phyloP scores from a whole-genome alignment of 2,797 vertebrate genomes.

The Dallia pectoralis region DNA sequence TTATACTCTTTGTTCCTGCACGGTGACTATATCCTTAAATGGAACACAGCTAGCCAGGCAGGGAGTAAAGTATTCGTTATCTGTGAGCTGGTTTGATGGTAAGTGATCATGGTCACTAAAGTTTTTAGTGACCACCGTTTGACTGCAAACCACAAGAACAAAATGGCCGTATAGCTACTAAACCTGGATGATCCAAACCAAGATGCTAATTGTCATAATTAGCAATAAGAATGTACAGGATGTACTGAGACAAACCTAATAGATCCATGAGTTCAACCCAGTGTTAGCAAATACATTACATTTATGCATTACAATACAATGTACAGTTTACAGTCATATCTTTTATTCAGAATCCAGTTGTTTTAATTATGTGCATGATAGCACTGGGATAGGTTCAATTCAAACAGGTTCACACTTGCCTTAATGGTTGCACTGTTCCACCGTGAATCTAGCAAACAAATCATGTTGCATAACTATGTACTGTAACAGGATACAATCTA shows the following conservation, averaged over 20 bases:
- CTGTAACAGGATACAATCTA: not conserved
- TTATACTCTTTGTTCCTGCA: too few relatives aligned
- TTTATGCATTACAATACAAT: not conserved
- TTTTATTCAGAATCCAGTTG: not conserved
- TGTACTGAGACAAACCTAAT: not conserved
- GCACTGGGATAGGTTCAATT: not conserved
- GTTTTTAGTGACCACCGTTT: conserved; percentile 10
- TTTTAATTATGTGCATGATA: not conserved
- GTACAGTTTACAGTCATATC: not conserved
- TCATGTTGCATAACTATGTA: conserved; percentile 10
- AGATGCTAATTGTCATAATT: conserved; percentile 12
- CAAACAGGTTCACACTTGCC: conserved; percentile 1
- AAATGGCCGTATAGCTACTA: not conserved
- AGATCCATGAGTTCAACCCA: too few relatives aligned
- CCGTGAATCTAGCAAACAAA: not conserved
- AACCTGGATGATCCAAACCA: not conserved
- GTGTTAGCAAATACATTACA: not conserved
- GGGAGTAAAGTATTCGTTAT: conserved; percentile 44
- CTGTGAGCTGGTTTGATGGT: conserved; percentile 9
- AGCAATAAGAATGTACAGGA: conserved; percentile 10
- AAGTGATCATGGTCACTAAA: not conserved
- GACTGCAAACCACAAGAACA: not conserved
- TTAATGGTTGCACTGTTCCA: not conserved
- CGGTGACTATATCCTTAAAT: not conserved
- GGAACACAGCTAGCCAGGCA: not conserved